These are phyloP conservation scores for Paramormyrops hopkinsi DNA, from an alignment of 2,797 vertebrate species.

Conservation along the genomic window DNA sequence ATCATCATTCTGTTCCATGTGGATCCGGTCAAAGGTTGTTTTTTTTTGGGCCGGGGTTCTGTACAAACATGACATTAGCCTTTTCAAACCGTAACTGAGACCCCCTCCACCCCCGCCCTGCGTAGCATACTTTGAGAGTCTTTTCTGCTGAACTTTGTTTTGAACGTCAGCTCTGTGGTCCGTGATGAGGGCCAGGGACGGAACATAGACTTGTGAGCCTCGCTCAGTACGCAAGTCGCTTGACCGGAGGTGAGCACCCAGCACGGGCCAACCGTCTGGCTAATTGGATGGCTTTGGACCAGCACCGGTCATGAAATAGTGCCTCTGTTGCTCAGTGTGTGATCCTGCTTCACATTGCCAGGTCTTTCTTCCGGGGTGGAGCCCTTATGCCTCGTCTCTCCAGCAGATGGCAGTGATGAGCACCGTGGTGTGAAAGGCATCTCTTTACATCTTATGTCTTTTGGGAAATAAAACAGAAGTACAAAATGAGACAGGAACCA, in stretches of 20 bases:
- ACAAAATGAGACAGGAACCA: neutral
- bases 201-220: neutral
- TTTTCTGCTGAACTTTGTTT: neutral
- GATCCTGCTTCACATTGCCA: neutral
- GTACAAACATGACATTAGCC: neutral
- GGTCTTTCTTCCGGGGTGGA: neutral
- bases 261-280: neutral
- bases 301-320: neutral
- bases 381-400: neutral
- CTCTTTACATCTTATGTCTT: neutral
- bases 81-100: neutral
- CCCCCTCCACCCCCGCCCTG: neutral
- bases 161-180: neutral
- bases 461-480: neutral
- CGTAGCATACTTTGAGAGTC: neutral
- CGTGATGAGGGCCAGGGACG: neutral
- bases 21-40: neutral
- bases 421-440: neutral
- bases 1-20: neutral
- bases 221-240: neutral
- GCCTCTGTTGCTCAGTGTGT: neutral
- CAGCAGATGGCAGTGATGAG: slow-evolving; percentile 10
- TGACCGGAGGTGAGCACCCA: neutral
- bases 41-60: neutral
- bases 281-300: neutral